Evolutionary conservation across 2,113 vertebrate species (phyloP), one percentile per base, ranked within the genome.

Genomic region (Jacana jacana): DNA sequence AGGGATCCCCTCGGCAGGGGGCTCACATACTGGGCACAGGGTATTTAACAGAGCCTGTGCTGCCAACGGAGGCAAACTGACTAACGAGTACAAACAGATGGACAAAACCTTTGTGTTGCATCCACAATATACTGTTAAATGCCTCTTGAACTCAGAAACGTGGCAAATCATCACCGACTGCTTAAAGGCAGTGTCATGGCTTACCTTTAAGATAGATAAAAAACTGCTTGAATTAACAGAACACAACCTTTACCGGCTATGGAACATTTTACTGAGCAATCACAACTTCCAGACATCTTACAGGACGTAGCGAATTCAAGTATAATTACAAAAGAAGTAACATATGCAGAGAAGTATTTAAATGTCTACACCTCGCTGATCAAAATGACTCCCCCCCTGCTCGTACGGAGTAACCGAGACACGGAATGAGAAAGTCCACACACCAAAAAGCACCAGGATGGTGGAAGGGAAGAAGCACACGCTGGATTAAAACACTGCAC

Each of bases 191-290:
- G 10, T 16, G 9, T 42, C 58, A 52, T 1, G n/a, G 39, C 24
- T 80, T 82, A 68, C 28, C 51, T 90, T 88, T 42, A 64, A 54
- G n/a, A 44, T 11, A 48, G 4, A 37, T 1, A 31, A 4, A 22
- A 63, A 88, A 81, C 49, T 19, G 19, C 81, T 61, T 58, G 46
- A 91, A 95, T 91, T 86, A 95, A 96, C n/a, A 87, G 70, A 84
- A 86, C 20, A 46, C 57, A 33, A 93, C 39, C 85, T 87, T 95
- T 86, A 88, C 90, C 5, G 3, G 48, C 79, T 86, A 81, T 18
- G 52, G 60, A 89, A 86, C 35, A 27, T 92, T 97, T 96, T 96
- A 97, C 96, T 96, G 83, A 93, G 18, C 51, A 93, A 94, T 94
- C 85, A 85, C 68, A 93, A 51, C 78, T 87, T 89, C 37, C 73